phyloP scores from a whole-genome alignment of 1,140 invertebrate species.

The Dinothrombium tinctorium region DNA sequence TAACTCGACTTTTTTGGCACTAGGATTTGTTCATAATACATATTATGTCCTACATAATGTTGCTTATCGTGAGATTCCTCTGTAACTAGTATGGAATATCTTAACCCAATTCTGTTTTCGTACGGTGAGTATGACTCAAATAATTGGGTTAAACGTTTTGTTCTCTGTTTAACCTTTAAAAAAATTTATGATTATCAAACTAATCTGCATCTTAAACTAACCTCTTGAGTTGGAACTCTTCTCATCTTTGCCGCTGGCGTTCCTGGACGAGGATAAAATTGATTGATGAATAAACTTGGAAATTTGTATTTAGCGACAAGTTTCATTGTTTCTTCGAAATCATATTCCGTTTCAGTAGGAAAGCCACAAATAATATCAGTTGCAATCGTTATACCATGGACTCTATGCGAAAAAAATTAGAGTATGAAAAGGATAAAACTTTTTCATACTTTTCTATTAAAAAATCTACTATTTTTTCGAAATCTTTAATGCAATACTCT shows the following conservation, averaged over 20 bases:
- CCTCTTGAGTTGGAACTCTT: constrained; percentile 47
- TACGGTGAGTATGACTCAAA: constrained; percentile 81
- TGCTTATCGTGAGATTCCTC: constrained; percentile 74
- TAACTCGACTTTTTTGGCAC: constrained; percentile 46
- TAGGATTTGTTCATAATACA: constrained; percentile 78
- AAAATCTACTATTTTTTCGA: constrained; percentile 66
- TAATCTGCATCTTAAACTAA: no score
- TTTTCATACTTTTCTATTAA: constrained; percentile 36
- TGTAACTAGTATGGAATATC: constrained; percentile 64
- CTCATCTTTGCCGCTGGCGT: constrained; percentile 78
- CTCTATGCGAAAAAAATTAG: constrained; percentile 26
- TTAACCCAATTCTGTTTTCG: constrained; percentile 40
- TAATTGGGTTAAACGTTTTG: constrained; percentile 61
- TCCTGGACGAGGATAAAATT: constrained; percentile 83
- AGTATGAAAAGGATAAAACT: constrained; percentile 4
- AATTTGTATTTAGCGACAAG: constrained; percentile 72
- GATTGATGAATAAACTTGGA: constrained; percentile 86
- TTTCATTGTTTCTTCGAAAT: constrained; percentile 69
- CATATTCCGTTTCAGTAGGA: constrained; percentile 73
- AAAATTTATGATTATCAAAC: no score
- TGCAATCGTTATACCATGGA: constrained; percentile 69
- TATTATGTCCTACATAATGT: constrained; percentile 82
- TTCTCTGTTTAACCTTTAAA: constrained; percentile 75
- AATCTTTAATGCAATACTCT: constrained; percentile 70
- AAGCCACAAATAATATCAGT: constrained; percentile 98